Evolutionary conservation across 2,888 invertebrate genomes (phyloP).

Genomic region (Aplocera efformata): DNA sequence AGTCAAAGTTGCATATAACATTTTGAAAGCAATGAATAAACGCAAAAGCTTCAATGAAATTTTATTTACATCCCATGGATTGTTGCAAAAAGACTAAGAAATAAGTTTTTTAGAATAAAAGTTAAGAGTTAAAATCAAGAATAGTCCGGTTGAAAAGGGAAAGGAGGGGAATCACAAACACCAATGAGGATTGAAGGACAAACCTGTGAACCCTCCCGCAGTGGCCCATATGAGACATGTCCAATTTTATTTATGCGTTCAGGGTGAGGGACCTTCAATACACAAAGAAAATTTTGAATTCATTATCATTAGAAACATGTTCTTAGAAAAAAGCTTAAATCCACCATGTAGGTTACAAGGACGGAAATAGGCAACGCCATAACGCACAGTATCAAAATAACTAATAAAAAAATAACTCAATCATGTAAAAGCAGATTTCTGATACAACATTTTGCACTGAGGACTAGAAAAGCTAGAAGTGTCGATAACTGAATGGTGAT

Average conservation of each 20-base stretch:
- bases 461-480: conserved; percentile 31
- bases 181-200: conserved; percentile 77
- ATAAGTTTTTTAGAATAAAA: conserved; percentile 39
- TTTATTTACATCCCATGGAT: conserved; percentile 30
- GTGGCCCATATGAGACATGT: conserved; percentile 84
- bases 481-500: conserved; percentile 32
- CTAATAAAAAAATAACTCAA: conserved; percentile 40
- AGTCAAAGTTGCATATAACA: not conserved
- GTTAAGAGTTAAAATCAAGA: conserved; percentile 43
- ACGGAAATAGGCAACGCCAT: conserved; percentile 49
- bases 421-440: conserved; percentile 50
- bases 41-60: conserved; percentile 14
- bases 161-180: conserved; percentile 74
- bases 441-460: conserved; percentile 39
- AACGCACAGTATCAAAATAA: conserved; percentile 38
- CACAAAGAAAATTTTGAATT: conserved; percentile 78
- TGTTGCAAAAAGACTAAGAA: conserved; percentile 53
- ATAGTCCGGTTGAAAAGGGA: conserved; percentile 54
- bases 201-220: conserved; percentile 85
- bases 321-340: conserved; percentile 54
- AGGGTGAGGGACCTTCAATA: conserved; percentile 84
- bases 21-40: not conserved
- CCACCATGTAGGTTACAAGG: conserved; percentile 57
- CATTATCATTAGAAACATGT: conserved; percentile 47
- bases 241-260: conserved; percentile 81